Conservation (phyloP, 1,140 invertebrate genomes). For the Ladona fulva region DNA sequence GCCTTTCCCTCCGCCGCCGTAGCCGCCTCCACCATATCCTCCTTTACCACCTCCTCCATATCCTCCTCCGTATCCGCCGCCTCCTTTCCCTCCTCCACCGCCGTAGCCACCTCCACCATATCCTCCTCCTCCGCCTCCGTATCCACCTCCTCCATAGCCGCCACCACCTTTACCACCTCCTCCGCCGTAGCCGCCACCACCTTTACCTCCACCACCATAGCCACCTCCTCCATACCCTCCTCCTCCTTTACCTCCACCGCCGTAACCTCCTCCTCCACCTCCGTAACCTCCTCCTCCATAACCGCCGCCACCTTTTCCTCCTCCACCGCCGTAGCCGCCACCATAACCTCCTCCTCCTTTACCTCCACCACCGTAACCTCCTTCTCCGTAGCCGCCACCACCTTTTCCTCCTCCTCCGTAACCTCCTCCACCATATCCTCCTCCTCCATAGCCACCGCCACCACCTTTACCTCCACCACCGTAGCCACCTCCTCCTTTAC, state of each 20-base stretch:
- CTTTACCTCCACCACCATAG: neutral
- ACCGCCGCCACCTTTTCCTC: neutral
- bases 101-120: neutral
- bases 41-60: neutral
- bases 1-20: neutral
- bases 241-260: neutral
- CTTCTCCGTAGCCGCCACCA: neutral
- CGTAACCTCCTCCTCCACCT: neutral
- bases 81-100: neutral
- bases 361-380: neutral
- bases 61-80: neutral
- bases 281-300: neutral
- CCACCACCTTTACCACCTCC: neutral
- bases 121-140: neutral
- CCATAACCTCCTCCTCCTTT: neutral
- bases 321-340: neutral
- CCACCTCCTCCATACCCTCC: neutral
- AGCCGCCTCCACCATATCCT: neutral
- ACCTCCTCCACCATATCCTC: neutral
- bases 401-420: neutral
- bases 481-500: neutral
- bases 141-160: neutral
- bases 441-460: neutral
- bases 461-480: neutral
- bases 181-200: neutral